Evolutionary conservation across 2,113 vertebrate species (phyloP), one percentile per base, ranked within the genome.

Genomic region (Chunga burmeisteri): DNA sequence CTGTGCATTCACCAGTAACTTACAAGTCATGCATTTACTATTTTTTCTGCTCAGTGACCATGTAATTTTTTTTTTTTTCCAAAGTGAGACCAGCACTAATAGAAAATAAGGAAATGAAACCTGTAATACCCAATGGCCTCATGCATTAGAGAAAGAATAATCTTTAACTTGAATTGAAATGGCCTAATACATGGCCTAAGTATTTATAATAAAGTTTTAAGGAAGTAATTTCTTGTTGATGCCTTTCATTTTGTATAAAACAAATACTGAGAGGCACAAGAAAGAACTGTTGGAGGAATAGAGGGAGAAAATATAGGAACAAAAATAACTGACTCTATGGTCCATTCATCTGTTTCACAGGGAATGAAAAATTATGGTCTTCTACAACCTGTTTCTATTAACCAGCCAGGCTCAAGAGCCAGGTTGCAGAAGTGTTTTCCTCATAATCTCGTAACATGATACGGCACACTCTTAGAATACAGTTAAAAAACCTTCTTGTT

Each of bases 81-180:
- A 50, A 52, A n/a, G 8, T 55, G n/a, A 44, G 2, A 63, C 34
- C 27, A 75, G 2, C 8, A 23, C 49, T 53, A 83, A 26, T 8
- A 59, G 16, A 26, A 75, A 49, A 77, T 32, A 75, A 58, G 47
- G 10, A 91, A 83, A 52, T 7, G 58, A 10, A 74, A 2, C 3
- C 16, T 1, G 1, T 40, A 30, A 26, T 52, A n/a, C 9, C 21
- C 29, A 65, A 46, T 0, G 2, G 13, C 7, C 7, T 89, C 42
- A 49, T 53, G 11, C 47, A 7, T 62, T 20, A 75, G 26, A 23
- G 16, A 81, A 74, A 73, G 2, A 66, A 44, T 53, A 53, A 62
- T 10, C 10, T 83, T 80, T 66, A 34, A 21, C 16, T 32, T 91
- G 21, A 52, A 15, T 42, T 72, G 16, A 87, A 94, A 73, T 56